Evolutionary conservation across 2,797 vertebrate genomes (phyloP).

Genomic region (Loris lydekkerianus): DNA sequence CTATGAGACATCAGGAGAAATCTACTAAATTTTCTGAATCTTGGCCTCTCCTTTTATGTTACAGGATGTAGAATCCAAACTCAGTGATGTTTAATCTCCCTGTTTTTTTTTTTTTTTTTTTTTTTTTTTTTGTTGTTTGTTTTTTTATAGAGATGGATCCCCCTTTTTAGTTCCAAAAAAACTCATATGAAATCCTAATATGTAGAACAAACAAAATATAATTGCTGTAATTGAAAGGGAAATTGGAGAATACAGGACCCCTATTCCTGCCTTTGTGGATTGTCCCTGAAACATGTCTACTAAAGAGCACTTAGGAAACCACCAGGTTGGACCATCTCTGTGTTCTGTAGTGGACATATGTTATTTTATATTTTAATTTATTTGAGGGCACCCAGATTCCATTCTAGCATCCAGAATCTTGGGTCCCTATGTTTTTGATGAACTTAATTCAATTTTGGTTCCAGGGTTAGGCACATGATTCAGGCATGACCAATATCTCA

Average conservation of each 20-base stretch:
- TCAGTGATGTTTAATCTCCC: background rate
- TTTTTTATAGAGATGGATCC: background rate
- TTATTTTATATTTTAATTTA: background rate
- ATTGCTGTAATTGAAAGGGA: background rate
- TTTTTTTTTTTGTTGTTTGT: background rate
- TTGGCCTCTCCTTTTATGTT: background rate
- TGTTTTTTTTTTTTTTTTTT: background rate
- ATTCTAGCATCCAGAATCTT: background rate
- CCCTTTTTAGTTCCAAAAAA: background rate
- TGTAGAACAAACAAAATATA: background rate
- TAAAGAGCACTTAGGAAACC: background rate
- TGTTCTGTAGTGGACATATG: background rate
- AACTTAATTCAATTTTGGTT: constrained; percentile 8
- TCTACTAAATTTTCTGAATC: background rate
- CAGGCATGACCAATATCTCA: background rate
- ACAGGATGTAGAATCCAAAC: background rate
- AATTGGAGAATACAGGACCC: background rate
- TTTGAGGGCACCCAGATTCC: background rate
- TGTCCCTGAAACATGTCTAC: background rate
- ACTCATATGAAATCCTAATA: background rate
- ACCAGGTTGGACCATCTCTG: background rate
- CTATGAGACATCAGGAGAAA: background rate
- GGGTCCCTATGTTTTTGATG: background rate
- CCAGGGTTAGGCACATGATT: background rate
- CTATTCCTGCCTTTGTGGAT: background rate